Percentiles rank a stretch among this genome's conserved stretches.
Evolutionary conservation across 2,888 invertebrate species (phyloP).

Genomic region (Ceraclea dissimilis): DNA sequence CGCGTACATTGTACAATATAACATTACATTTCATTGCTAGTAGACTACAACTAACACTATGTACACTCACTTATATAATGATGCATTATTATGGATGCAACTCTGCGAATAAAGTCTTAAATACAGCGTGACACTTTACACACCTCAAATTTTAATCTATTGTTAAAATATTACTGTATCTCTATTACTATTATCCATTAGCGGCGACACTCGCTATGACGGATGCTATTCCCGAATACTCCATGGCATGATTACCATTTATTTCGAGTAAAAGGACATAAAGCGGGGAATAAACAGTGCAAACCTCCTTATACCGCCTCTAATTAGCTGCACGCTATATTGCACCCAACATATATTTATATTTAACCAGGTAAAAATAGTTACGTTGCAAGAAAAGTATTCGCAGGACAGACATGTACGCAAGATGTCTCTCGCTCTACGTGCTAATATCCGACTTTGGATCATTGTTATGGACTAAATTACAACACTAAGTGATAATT

Average conservation of each 20-base stretch:
- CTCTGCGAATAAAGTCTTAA: conserved; percentile 7
- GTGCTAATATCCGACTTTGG: conserved; percentile 46
- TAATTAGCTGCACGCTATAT: conserved; percentile 18
- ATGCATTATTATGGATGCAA: conserved; percentile 21
- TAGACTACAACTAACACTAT: background rate
- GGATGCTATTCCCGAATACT: conserved; percentile 18
- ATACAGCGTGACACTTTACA: background rate
- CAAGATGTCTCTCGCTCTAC: conserved; percentile 63
- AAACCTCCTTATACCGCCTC: conserved; percentile 16
- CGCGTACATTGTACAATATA: background rate
- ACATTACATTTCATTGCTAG: background rate
- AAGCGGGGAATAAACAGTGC: conserved; percentile 13
- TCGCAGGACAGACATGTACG: conserved; percentile 42
- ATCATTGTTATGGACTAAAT: conserved; percentile 47
- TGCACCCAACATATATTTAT: conserved; percentile 21
- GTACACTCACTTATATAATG: conserved; percentile 18
- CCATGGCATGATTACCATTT: conserved; percentile 11
- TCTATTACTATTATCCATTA: conserved; percentile 1
- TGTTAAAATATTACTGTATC: background rate
- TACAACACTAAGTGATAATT: conserved; percentile 48
- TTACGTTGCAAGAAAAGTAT: conserved; percentile 28
- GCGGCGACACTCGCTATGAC: conserved; percentile 13
- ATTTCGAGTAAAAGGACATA: conserved; percentile 3
- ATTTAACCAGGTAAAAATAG: conserved; percentile 26
- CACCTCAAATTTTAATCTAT: background rate